phyloP scores from a whole-genome alignment of 2,113 vertebrate species.

The Strigops habroptila region DNA sequence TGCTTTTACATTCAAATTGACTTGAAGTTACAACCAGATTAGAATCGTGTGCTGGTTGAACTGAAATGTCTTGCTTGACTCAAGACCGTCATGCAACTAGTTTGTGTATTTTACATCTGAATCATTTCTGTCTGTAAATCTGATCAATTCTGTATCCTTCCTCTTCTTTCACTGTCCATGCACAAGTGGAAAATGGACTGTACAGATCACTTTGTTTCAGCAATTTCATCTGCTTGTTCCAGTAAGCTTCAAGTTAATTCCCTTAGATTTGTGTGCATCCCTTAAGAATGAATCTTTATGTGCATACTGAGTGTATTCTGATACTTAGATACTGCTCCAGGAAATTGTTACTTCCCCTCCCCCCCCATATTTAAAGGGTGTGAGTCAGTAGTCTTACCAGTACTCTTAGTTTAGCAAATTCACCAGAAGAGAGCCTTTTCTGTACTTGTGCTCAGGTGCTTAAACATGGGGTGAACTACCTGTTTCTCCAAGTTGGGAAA shows the following conservation, averaged over 20 bases:
- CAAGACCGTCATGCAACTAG: neutral
- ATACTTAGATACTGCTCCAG: neutral
- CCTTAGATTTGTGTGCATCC: neutral
- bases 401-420: neutral
- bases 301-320: neutral
- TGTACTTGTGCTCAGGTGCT: neutral
- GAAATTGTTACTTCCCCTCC: neutral
- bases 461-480: neutral
- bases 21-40: neutral
- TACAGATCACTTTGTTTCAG: neutral
- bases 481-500: neutral
- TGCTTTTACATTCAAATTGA: neutral
- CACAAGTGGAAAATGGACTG: neutral
- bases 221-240: neutral
- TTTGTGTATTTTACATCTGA: neutral
- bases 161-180: neutral
- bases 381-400: neutral
- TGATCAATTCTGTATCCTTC: neutral
- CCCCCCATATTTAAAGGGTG: neutral
- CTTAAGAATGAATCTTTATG: neutral
- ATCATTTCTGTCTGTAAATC: neutral
- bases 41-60: neutral
- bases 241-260: neutral
- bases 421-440: neutral
- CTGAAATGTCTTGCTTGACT: neutral